Conservation (phyloP, 2,888 invertebrate species). For the Cordilura impudica region DNA sequence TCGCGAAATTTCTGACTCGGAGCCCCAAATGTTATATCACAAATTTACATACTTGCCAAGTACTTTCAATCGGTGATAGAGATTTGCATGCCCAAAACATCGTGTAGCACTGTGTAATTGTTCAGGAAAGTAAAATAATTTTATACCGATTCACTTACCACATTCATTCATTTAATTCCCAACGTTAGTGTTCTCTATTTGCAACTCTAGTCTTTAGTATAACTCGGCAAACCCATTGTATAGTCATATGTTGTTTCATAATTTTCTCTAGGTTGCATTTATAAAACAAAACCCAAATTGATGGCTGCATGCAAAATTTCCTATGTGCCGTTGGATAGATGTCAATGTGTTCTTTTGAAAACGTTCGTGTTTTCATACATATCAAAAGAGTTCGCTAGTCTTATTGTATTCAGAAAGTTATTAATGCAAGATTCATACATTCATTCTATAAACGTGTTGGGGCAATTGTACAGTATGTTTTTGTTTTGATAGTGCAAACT, state of each 20-base stretch:
- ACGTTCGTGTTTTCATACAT: background rate
- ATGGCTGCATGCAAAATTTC: background rate
- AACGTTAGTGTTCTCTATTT: too few species aligned
- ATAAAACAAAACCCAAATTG: constrained; percentile 1
- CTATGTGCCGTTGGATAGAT: constrained; percentile 1
- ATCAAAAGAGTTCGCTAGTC: background rate
- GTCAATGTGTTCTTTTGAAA: constrained; percentile 1
- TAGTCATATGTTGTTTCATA: background rate
- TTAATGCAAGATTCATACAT: constrained; percentile 7
- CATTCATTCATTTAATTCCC: too few species aligned
- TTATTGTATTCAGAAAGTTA: background rate
- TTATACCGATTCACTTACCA: too few species aligned
- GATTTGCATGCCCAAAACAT: too few species aligned
- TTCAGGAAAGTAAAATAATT: too few species aligned
- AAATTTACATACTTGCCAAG: too few species aligned
- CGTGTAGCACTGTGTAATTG: too few species aligned
- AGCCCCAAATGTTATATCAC: too few species aligned
- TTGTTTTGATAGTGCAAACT: background rate
- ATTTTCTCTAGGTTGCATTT: constrained; percentile 4
- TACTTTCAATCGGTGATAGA: too few species aligned
- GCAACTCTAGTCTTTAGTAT: too few species aligned
- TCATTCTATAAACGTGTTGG: background rate
- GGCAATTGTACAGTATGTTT: background rate
- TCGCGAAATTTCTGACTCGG: too few species aligned
- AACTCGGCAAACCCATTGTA: background rate